phyloP scores from a whole-genome alignment of 2,888 invertebrate genomes.

The Phyllotreta cruciferae region DNA sequence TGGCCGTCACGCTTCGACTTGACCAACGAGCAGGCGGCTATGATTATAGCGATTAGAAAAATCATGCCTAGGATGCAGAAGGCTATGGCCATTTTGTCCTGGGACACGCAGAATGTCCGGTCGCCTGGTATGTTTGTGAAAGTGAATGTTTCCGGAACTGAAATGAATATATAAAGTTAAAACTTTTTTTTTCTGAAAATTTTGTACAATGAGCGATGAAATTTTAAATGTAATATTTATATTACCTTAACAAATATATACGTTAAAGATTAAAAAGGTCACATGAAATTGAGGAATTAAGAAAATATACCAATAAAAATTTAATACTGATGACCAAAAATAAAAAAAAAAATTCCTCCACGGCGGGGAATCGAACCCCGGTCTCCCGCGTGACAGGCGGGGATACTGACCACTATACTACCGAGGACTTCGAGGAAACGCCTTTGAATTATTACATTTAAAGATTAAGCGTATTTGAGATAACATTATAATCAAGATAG shows the following conservation, averaged over 20 bases:
- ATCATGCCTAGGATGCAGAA: slow-evolving; percentile 77
- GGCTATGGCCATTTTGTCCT: slow-evolving; percentile 77
- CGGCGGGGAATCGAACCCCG: slow-evolving; percentile 49
- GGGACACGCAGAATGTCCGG: slow-evolving; percentile 74
- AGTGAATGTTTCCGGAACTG: slow-evolving; percentile 48
- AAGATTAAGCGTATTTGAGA: too few relatives aligned
- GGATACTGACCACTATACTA: slow-evolving; percentile 50
- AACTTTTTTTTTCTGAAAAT: too few relatives aligned
- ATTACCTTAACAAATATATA: too few relatives aligned
- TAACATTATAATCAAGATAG: too few relatives aligned
- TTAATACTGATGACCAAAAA: background rate
- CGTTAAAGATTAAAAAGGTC: too few relatives aligned
- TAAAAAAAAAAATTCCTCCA: slow-evolving; percentile 30
- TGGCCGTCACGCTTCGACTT: slow-evolving; percentile 66
- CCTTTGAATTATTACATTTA: too few relatives aligned
- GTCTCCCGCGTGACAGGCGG: slow-evolving; percentile 50
- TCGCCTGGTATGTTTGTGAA: slow-evolving; percentile 63
- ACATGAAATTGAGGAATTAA: too few relatives aligned
- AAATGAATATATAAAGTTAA: slow-evolving; percentile 34
- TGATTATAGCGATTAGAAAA: slow-evolving; percentile 74
- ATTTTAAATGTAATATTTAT: too few relatives aligned
- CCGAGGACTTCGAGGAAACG: slow-evolving; percentile 40
- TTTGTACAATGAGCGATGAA: too few relatives aligned
- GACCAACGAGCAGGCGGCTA: slow-evolving; percentile 72
- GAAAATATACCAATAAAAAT: too few relatives aligned